A percentile compares a stretch with the other conserved stretches of the same genome.
phyloP scores from a whole-genome alignment of 2,888 invertebrate genomes.

The Junonia oenone region DNA sequence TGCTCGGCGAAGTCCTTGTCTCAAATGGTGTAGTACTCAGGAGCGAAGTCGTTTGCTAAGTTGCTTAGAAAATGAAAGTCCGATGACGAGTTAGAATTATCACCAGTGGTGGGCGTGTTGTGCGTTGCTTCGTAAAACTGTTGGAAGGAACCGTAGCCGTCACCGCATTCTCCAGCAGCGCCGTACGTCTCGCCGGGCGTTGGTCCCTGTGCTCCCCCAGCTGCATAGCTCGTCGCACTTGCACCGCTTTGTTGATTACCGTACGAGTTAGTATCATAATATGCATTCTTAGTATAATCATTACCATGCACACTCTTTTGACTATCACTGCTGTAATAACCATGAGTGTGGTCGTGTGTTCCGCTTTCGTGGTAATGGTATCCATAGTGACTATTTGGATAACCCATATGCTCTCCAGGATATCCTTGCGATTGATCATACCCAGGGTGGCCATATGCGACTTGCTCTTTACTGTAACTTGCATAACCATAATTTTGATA shows the following conservation, averaged over 20 bases:
- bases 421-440: conserved; percentile 71
- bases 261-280: conserved; percentile 64
- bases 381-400: conserved; percentile 70
- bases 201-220: conserved; percentile 33
- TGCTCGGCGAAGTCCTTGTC: conserved; percentile 78
- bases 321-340: conserved; percentile 66
- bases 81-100: conserved; percentile 94
- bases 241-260: conserved; percentile 50
- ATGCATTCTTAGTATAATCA: conserved; percentile 74
- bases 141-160: conserved; percentile 84
- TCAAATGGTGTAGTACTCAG: conserved; percentile 90
- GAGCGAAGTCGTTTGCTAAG: conserved; percentile 94
- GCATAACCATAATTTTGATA: conserved; percentile 76
- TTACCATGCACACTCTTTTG: conserved; percentile 72
- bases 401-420: conserved; percentile 63
- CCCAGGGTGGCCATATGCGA: conserved; percentile 79
- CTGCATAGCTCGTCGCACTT: conserved; percentile 45
- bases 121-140: conserved; percentile 83
- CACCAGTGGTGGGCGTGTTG: conserved; percentile 79
- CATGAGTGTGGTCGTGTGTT: conserved; percentile 63
- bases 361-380: conserved; percentile 72
- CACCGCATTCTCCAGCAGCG: conserved; percentile 78
- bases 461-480: conserved; percentile 74
- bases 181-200: conserved; percentile 59
- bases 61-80: conserved; percentile 96